These are phyloP conservation scores for Mesodorylaimus sp. DNA, from an alignment of 2,888 invertebrate genomes.

Conservation along the genomic window DNA sequence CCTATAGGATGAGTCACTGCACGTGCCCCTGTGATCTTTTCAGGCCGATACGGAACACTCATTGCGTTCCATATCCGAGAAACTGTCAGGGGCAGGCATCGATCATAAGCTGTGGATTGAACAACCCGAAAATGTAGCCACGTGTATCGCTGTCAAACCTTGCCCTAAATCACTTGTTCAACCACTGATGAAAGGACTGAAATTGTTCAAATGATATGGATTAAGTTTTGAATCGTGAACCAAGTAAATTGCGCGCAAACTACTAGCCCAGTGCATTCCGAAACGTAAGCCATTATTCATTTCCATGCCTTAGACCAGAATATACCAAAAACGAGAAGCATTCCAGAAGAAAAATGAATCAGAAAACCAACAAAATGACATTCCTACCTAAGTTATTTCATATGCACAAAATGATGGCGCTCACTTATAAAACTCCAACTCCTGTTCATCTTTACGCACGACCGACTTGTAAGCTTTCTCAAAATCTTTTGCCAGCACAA, in stretches of 20 bases:
- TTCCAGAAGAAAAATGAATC: too few species aligned
- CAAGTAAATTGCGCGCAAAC: background rate
- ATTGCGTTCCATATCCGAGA: constrained; percentile 47
- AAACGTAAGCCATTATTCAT: too few species aligned
- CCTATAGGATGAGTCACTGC: too few species aligned
- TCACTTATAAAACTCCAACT: constrained; percentile 98
- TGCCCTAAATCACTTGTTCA: constrained; percentile 66
- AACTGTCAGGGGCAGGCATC: constrained; percentile 50
- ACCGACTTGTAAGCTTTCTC: constrained; percentile 99
- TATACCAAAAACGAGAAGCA: too few species aligned
- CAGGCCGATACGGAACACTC: too few species aligned
- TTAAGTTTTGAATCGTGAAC: background rate
- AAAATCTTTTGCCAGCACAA: constrained; percentile 94
- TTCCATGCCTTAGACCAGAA: too few species aligned
- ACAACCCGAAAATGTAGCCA: constrained; percentile 83
- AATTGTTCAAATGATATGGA: constrained; percentile 44
- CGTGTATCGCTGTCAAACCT: constrained; percentile 76
- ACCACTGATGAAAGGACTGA: constrained; percentile 63
- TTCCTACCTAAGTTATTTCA: too few species aligned
- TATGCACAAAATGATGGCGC: too few species aligned
- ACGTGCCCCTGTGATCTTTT: too few species aligned
- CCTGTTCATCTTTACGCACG: constrained; percentile 95
- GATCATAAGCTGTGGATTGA: constrained; percentile 83
- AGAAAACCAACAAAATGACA: too few species aligned
- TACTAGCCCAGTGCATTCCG: too few species aligned